Evolutionary conservation across 1,140 invertebrate genomes (phyloP).

Genomic region (Eciton burchellii): DNA sequence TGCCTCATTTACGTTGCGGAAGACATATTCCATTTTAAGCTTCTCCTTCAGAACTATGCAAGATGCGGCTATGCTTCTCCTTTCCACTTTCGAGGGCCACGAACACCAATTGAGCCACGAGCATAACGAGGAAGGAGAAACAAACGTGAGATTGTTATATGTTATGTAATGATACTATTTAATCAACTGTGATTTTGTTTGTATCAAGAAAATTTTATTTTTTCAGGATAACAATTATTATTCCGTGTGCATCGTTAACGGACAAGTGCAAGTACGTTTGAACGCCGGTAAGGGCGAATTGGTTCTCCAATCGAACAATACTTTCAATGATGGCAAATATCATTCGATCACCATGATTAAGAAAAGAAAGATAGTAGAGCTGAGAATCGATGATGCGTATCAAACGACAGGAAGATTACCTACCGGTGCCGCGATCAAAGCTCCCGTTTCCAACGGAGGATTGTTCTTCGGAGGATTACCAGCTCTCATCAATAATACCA

Average conservation of each 20-base stretch:
- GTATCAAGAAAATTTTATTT: conserved; percentile 10
- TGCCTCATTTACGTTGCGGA: conserved; percentile 88
- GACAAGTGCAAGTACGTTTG: conserved; percentile 89
- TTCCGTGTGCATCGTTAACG: conserved; percentile 88
- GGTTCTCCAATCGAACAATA: conserved; percentile 87
- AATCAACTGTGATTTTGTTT: conserved; percentile 9
- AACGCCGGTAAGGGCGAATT: conserved; percentile 89
- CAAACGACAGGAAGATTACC: conserved; percentile 85
- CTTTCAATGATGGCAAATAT: conserved; percentile 88
- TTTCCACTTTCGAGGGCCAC: conserved; percentile 89
- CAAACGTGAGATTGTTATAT: conserved; percentile 69
- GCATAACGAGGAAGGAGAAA: conserved; percentile 69
- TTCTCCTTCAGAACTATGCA: conserved; percentile 92
- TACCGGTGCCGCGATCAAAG: conserved; percentile 84
- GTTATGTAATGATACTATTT: conserved; percentile 11
- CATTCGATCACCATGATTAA: conserved; percentile 88
- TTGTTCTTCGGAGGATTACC: conserved; percentile 89
- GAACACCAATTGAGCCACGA: conserved; percentile 78
- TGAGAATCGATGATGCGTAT: conserved; percentile 89
- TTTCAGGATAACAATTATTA: conserved; percentile 87
- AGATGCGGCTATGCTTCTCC: conserved; percentile 89
- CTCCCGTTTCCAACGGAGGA: conserved; percentile 84
- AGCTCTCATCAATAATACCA: conserved; percentile 84
- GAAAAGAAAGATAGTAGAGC: conserved; percentile 85
- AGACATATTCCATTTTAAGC: conserved; percentile 88